Evolutionary conservation across 2,113 vertebrate genomes (phyloP).

Genomic region (Ancistrus triradiatus): DNA sequence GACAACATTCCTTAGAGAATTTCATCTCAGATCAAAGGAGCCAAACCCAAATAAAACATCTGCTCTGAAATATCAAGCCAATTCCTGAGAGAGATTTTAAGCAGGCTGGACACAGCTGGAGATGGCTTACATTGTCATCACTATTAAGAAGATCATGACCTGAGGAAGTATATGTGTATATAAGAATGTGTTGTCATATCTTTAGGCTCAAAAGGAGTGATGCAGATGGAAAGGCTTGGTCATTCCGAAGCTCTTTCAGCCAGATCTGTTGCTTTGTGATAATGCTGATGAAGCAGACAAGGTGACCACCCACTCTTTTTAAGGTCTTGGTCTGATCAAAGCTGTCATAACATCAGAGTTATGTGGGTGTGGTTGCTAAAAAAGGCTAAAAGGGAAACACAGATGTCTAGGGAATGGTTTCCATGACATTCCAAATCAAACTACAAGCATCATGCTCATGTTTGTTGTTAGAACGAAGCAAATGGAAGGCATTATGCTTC

Average conservation of each 20-base stretch:
- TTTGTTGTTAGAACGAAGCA: too few relatives aligned
- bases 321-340: slow-evolving; percentile 40
- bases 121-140: not conserved
- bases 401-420: too few relatives aligned
- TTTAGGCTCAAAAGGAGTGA: not conserved
- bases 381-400: not conserved
- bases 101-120: slow-evolving; percentile 29
- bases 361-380: slow-evolving; percentile 30
- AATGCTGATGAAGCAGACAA: slow-evolving; percentile 5
- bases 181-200: not conserved
- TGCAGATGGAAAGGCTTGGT: not conserved
- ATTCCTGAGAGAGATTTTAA: slow-evolving; percentile 17
- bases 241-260: not conserved
- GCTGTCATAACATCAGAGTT: slow-evolving; percentile 40
- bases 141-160: slow-evolving; percentile 4
- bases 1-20: slow-evolving; percentile 25
- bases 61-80: slow-evolving; percentile 38
- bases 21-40: slow-evolving; percentile 42
- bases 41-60: slow-evolving; percentile 42
- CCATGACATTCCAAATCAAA: too few relatives aligned
- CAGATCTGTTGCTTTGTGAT: slow-evolving; percentile 5
- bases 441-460: too few relatives aligned
- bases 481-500: too few relatives aligned
- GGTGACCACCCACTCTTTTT: slow-evolving; percentile 37
- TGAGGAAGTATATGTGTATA: slow-evolving; percentile 8